Evolutionary conservation across 1,140 invertebrate species (phyloP), one percentile per base, ranked within the genome.

Genomic region (Scaptomyza graminum): DNA sequence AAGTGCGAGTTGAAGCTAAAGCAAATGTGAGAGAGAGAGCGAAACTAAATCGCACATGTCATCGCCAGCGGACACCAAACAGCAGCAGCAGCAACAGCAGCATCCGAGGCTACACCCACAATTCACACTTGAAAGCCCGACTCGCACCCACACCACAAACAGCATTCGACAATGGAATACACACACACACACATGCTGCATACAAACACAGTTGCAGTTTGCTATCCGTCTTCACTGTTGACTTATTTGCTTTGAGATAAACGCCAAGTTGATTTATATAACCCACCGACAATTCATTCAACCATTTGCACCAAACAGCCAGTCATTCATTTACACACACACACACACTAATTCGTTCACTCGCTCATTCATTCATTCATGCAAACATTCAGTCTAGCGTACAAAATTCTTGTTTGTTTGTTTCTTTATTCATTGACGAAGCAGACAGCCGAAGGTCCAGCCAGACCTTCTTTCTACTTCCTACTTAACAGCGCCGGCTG

Each of bases 191-290:
- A 39, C 46, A 61, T 11, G 11, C 34, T 34, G 31, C 9, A 34
- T 9, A 34, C 6, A 22, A 2, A 52, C 18, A 67, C 46, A 67
- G 22, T 81, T 87, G 82, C 82, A 84, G 31, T 77, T 81, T 73
- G 74, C 82, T 84, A 87, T 85, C 78, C 83, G 78, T 87, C 83
- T 87, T 77, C 78, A 82, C 83, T 82, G 78, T 88, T 87, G 83
- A 87, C 83, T 87, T 87, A 87, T 88, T 87, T 87, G 82, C 82
- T 87, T 87, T 82, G 83, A 88, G 82, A 87, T 87, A 87, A 87
- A 87, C 83, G 82, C 83, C 75, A 87, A 88, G 82, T 87, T 87
- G 82, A 87, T 87, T 87, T 87, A 87, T 87, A 88, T 75, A 87
- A 82, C 83, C 78, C 83, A 88, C 82, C 82, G 82, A 87, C 82